Percentiles rank a stretch among this genome's conserved stretches.
phyloP scores from a whole-genome alignment of 2,113 vertebrate genomes.

The Mirounga angustirostris region DNA sequence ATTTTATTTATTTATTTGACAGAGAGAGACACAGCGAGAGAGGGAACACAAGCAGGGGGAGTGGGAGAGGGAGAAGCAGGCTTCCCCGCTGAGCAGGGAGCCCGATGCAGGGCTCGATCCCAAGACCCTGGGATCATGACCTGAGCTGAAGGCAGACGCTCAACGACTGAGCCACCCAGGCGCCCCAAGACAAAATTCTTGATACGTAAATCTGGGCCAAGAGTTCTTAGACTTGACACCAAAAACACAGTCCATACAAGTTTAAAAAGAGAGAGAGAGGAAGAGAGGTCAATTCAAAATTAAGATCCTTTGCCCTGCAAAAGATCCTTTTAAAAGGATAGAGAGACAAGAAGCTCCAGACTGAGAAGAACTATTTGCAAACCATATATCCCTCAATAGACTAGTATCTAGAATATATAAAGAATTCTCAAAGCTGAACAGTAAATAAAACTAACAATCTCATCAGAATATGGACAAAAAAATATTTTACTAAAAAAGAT shows the following conservation, averaged over 20 bases:
- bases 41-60: too few relatives aligned
- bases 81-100: too few relatives aligned
- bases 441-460: not conserved
- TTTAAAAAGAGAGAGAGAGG: not conserved
- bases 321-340: not conserved
- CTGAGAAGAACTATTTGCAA: not conserved
- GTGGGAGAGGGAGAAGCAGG: too few relatives aligned
- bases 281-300: not conserved
- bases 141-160: too few relatives aligned
- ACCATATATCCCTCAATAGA: not conserved
- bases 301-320: not conserved
- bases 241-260: not conserved
- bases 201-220: not conserved
- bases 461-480: not conserved
- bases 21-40: too few relatives aligned
- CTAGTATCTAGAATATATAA: not conserved
- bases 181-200: not conserved
- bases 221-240: not conserved
- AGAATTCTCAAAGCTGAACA: not conserved
- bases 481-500: not conserved
- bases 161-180: too few relatives aligned
- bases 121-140: too few relatives aligned
- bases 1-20: too few relatives aligned
- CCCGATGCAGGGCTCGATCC: too few relatives aligned
- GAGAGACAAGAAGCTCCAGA: not conserved